Evolutionary conservation across 92 coral and sea anemone species (phyloP), one percentile per base, ranked within the genome.

Genomic region (Porites lobata): DNA sequence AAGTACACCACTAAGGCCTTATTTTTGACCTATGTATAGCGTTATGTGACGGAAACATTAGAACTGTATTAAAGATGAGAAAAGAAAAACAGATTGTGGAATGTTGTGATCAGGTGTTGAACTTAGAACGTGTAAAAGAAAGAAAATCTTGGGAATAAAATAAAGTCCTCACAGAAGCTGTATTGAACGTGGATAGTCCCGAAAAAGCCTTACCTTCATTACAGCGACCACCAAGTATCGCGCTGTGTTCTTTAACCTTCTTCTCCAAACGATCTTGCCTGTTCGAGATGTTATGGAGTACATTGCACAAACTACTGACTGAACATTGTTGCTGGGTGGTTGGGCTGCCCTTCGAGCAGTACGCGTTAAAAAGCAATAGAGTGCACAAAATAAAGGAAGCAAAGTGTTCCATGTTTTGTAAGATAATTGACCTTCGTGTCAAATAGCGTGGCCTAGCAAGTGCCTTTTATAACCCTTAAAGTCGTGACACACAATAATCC

Each of bases 231-330:
- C 64, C 64, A 53, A 75, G 79, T 53, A 51, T 51, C 22, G 24
- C 24, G 51, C 22, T 68, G 32, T 56, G 80, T 26, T 56, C 65
- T 58, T 7, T 22, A 19, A 80, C 71, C 22, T 68, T 80, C 85
- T 80, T 80, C 52, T 65, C 64, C 52, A 80, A 67, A 17, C 61
- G 58, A 14, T 13, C 52, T 50, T 65, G 85, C 2, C n/a, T 8
- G 8, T 61, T 62, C 7, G 26, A 21, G 50, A 80, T 15, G 22
- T 65, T 80, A 43, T 67, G 52, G 13, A 80, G 65, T 2, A 69
- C 51, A 13, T 17, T 52, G 15, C 85, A 80, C 65, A 80, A 29
- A 15, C n/a, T 65, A 1, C 54, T 3, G 0, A 52, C 38, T 6
- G 24, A 6, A 67, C 85, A 80, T 7, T 8, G 38, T 13, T 21